Conservation (phyloP, 2,797 vertebrate species). For the Pangasius djambal region DNA sequence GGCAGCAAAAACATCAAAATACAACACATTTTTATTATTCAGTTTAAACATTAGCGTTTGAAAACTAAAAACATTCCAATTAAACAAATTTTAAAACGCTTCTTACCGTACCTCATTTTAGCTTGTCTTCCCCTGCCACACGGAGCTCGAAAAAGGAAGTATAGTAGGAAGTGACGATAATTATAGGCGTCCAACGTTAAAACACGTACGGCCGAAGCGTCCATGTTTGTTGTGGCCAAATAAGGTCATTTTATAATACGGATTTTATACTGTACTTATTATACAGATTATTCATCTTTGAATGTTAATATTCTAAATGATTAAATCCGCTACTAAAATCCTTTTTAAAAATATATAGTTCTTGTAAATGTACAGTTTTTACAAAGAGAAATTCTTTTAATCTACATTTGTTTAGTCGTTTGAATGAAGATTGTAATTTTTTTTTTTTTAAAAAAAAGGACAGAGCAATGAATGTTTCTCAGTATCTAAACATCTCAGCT, state of each 20-base stretch:
- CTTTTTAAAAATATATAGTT: background rate
- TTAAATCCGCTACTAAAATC: background rate
- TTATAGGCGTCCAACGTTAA: conserved; percentile 56
- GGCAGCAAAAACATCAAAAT: background rate
- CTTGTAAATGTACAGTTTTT: background rate
- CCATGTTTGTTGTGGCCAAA: conserved; percentile 61
- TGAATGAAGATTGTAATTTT: background rate
- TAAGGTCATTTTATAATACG: background rate
- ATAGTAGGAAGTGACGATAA: conserved; percentile 61
- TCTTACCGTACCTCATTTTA: conserved; percentile 74
- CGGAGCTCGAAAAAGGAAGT: conserved; percentile 74
- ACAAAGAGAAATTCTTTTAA: background rate
- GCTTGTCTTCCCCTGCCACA: conserved; percentile 48
- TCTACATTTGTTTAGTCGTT: background rate
- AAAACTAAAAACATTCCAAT: background rate
- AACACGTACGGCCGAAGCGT: conserved; percentile 42
- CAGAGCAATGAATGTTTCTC: background rate
- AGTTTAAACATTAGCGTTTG: background rate
- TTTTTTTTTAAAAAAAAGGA: background rate
- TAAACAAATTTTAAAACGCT: background rate
- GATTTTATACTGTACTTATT: background rate
- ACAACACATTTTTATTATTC: background rate
- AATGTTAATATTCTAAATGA: background rate
- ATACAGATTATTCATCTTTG: too few relatives aligned
- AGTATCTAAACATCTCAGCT: background rate